phyloP scores from a whole-genome alignment of 2,888 invertebrate species.

The Dynastes tityus region DNA sequence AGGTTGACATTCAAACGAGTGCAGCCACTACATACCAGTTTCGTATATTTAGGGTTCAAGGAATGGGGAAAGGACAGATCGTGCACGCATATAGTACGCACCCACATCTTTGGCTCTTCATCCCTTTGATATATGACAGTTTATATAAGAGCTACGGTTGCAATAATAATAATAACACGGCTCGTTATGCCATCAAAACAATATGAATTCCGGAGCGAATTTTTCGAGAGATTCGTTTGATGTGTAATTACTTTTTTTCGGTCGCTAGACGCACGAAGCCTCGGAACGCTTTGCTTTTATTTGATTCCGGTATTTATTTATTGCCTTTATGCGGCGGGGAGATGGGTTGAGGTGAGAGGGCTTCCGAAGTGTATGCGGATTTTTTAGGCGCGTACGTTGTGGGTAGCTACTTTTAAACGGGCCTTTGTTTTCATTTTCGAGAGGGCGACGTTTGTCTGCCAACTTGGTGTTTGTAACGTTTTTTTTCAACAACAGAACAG shows the following conservation, averaged over 20 bases:
- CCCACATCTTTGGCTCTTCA: constrained; percentile 56
- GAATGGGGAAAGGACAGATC: background rate
- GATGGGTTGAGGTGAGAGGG: constrained; percentile 44
- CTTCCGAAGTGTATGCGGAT: constrained; percentile 32
- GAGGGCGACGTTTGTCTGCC: constrained; percentile 27
- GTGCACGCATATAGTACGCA: constrained; percentile 6
- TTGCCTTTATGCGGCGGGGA: constrained; percentile 60
- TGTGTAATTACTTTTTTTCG: constrained; percentile 70
- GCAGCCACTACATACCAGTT: background rate
- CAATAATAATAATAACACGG: constrained; percentile 46
- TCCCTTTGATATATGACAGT: constrained; percentile 69
- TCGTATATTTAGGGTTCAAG: constrained; percentile 5
- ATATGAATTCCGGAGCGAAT: constrained; percentile 71
- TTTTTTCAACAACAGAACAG: constrained; percentile 24
- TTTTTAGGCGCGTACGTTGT: constrained; percentile 38
- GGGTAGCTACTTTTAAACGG: constrained; percentile 12
- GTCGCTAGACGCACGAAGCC: constrained; percentile 45
- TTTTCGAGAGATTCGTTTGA: constrained; percentile 70
- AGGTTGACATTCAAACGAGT: background rate
- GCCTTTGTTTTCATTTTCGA: constrained; percentile 41
- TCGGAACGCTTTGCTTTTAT: constrained; percentile 64
- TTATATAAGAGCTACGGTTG: constrained; percentile 63
- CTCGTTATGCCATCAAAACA: constrained; percentile 68
- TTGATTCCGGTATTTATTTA: constrained; percentile 63
- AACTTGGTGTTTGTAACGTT: constrained; percentile 11